Conservation (phyloP, 1,140 invertebrate species). For the Drosophila busckii region DNA sequence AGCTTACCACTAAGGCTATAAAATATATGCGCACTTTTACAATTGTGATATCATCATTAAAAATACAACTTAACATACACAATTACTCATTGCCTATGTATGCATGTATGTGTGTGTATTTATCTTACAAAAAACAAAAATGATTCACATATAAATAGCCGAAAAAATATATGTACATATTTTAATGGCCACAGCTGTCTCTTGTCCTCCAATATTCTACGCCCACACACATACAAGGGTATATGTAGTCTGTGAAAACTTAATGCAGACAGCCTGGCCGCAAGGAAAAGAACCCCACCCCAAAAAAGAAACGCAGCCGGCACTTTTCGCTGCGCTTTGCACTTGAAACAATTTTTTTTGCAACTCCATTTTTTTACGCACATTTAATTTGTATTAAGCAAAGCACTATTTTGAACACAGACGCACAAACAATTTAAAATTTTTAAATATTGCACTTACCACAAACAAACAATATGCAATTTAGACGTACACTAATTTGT, state of each 20-base stretch:
- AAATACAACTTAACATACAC: slow-evolving; percentile 45
- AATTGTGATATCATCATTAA: slow-evolving; percentile 66
- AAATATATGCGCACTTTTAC: slow-evolving; percentile 20
- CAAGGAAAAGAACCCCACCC: slow-evolving; percentile 33
- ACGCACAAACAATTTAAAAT: neutral
- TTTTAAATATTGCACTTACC: slow-evolving; percentile 23
- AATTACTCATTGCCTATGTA: slow-evolving; percentile 17
- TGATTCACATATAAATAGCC: slow-evolving; percentile 72
- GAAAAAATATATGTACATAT: slow-evolving; percentile 42
- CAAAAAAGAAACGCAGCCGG: slow-evolving; percentile 22
- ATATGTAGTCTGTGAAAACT: slow-evolving; percentile 16
- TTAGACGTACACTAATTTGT: slow-evolving; percentile 2
- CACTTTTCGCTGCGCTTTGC: slow-evolving; percentile 29
- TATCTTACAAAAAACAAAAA: slow-evolving; percentile 69
- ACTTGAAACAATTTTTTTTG: slow-evolving; percentile 9
- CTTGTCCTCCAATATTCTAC: slow-evolving; percentile 35
- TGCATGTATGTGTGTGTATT: slow-evolving; percentile 29
- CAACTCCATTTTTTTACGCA: slow-evolving; percentile 23
- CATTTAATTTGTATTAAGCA: slow-evolving; percentile 20
- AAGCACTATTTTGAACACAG: slow-evolving; percentile 15
- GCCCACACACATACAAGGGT: slow-evolving; percentile 17
- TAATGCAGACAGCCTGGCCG: slow-evolving; percentile 39
- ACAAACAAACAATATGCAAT: slow-evolving; percentile 23
- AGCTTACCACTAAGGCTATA: slow-evolving; percentile 14
- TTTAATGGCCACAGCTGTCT: slow-evolving; percentile 57